Conservation (phyloP, 1,140 invertebrate species). For the Eriocheir sinensis region DNA sequence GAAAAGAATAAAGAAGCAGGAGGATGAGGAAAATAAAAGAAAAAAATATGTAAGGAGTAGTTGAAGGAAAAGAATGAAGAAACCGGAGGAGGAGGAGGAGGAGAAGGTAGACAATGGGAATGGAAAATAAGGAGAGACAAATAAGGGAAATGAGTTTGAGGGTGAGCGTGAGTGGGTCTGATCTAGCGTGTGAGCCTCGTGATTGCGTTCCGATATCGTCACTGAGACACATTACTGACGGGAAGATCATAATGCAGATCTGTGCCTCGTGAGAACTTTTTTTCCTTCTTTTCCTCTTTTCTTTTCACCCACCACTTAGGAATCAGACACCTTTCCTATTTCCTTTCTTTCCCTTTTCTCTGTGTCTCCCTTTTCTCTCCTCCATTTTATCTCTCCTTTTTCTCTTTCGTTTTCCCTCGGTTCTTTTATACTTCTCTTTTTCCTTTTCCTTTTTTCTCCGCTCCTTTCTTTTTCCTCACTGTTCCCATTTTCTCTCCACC, state of each 20-base stretch:
- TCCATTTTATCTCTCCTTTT: too few species aligned
- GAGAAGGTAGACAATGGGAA: too few species aligned
- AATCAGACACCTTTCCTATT: too few species aligned
- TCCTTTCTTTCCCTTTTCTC: neutral
- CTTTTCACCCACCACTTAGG: too few species aligned
- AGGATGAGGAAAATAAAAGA: too few species aligned
- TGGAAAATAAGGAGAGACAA: too few species aligned
- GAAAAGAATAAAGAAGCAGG: too few species aligned
- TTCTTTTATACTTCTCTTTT: neutral
- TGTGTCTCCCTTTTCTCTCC: neutral
- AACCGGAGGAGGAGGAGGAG: too few species aligned
- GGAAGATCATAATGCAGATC: neutral
- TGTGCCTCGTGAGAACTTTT: neutral
- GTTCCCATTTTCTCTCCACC: neutral
- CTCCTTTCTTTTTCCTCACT: neutral
- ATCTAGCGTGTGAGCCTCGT: neutral
- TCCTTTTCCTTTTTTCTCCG: neutral
- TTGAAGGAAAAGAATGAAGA: too few species aligned
- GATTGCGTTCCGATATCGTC: neutral
- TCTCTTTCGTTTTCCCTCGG: neutral
- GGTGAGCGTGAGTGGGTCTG: too few species aligned
- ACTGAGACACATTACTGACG: neutral
- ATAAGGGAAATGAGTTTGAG: too few species aligned
- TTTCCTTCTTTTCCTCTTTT: constrained; percentile 20
- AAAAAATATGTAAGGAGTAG: too few species aligned